A percentile compares a stretch with the other conserved stretches of the same genome.
These are phyloP conservation scores for Stegophylla sp. DNA, from an alignment of 2,888 invertebrate genomes.

Conservation along the genomic window DNA sequence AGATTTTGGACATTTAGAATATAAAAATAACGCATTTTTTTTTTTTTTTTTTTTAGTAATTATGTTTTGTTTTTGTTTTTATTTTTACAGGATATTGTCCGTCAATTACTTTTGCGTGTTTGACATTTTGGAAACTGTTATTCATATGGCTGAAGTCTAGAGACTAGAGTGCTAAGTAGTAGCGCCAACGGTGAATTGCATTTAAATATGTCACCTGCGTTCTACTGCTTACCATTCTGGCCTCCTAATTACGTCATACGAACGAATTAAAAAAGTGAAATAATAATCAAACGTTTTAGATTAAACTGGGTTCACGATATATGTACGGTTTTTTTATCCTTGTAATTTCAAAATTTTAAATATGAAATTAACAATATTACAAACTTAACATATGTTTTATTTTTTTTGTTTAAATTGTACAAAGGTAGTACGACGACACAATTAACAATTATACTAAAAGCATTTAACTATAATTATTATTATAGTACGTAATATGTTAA, in stretches of 20 bases:
- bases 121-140: neutral
- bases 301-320: neutral
- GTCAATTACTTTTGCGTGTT: neutral
- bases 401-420: too few species aligned
- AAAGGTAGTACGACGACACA: too few species aligned
- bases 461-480: too few species aligned
- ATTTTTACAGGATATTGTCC: conserved; percentile 13
- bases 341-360: too few species aligned
- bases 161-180: conserved; percentile 61
- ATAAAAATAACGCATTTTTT: neutral
- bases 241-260: conserved; percentile 63
- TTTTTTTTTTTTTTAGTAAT: neutral
- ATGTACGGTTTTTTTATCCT: too few species aligned
- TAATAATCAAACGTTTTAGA: neutral
- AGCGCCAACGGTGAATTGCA: conserved; percentile 61
- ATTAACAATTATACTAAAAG: too few species aligned
- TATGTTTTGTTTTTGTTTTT: too few species aligned
- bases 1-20: neutral
- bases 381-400: too few species aligned
- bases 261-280: conserved; percentile 5
- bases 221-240: conserved; percentile 62
- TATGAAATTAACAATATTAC: too few species aligned
- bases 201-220: conserved; percentile 61
- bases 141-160: conserved; percentile 50
- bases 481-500: too few species aligned